Conservation (phyloP, 2,888 invertebrate genomes). For the Acrobasis consociella region DNA sequence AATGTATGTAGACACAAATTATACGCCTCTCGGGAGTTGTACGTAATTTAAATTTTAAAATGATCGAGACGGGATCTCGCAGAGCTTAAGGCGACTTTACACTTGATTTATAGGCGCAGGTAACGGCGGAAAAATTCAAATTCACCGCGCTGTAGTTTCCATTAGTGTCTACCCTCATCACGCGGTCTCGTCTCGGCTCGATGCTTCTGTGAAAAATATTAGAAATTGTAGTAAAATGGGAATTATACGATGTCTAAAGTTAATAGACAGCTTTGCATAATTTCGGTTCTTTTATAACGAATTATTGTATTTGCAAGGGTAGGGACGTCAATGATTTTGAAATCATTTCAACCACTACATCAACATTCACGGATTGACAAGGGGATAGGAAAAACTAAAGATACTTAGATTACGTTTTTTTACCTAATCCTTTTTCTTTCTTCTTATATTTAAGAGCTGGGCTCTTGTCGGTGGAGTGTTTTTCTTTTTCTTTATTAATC, state of each 20-base stretch:
- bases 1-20: constrained; percentile 29
- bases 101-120: constrained; percentile 79
- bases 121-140: constrained; percentile 80
- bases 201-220: constrained; percentile 22
- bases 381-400: too few species aligned
- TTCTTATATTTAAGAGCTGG: too few species aligned
- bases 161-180: constrained; percentile 25
- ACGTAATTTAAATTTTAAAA: constrained; percentile 79
- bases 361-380: too few species aligned
- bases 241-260: not conserved
- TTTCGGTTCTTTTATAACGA: not conserved
- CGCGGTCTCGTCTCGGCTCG: constrained; percentile 15
- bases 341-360: too few species aligned
- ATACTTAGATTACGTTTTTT: too few species aligned
- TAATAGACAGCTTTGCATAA: constrained; percentile 12
- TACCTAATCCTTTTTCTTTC: too few species aligned
- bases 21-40: constrained; percentile 39
- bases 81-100: constrained; percentile 76
- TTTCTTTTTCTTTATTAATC: too few species aligned
- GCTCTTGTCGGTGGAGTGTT: too few species aligned
- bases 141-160: constrained; percentile 47
- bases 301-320: too few species aligned
- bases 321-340: too few species aligned
- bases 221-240: constrained; percentile 18
- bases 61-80: constrained; percentile 65